Evolutionary conservation across 2,797 vertebrate genomes (phyloP).

Genomic region (Sparidentex hasta): DNA sequence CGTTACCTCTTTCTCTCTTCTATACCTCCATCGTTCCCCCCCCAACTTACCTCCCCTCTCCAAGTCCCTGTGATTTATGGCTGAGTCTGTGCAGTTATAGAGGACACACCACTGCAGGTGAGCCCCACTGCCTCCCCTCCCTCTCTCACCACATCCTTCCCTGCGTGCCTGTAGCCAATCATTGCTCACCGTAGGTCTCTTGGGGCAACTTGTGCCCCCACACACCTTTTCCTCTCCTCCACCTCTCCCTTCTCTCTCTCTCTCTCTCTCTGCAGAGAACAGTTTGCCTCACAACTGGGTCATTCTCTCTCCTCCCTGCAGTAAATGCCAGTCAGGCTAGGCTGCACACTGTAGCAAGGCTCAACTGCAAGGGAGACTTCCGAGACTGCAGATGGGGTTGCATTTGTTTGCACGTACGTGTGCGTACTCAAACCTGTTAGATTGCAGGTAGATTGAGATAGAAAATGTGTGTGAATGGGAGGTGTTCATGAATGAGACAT

Average conservation of each 20-base stretch:
- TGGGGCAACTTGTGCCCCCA: conserved; percentile 54
- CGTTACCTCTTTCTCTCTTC: conserved; percentile 19
- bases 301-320: conserved; percentile 77
- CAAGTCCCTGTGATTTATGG: conserved; percentile 68
- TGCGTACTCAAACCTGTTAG: conserved; percentile 28
- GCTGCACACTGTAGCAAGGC: conserved; percentile 38
- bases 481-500: conserved; percentile 28
- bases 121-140: conserved; percentile 51
- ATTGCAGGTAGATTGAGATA: conserved; percentile 16
- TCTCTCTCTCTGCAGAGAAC: conserved; percentile 68
- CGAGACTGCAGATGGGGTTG: conserved; percentile 45
- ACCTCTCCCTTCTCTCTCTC: conserved; percentile 50
- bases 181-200: conserved; percentile 58
- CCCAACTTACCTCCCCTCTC: conserved; percentile 34
- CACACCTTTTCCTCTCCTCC: conserved; percentile 63
- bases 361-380: conserved; percentile 45
- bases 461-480: conserved; percentile 20
- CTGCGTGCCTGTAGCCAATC: conserved; percentile 71
- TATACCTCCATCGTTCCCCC: conserved; percentile 18
- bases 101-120: conserved; percentile 77
- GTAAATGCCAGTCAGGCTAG: conserved; percentile 70
- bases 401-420: conserved; percentile 11
- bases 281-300: conserved; percentile 85
- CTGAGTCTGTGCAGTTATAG: conserved; percentile 55
- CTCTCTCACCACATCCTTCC: conserved; percentile 38